Percentiles rank a stretch among this genome's conserved stretches.
phyloP scores from a whole-genome alignment of 2,113 vertebrate genomes.

The Solenodon paradoxus region DNA sequence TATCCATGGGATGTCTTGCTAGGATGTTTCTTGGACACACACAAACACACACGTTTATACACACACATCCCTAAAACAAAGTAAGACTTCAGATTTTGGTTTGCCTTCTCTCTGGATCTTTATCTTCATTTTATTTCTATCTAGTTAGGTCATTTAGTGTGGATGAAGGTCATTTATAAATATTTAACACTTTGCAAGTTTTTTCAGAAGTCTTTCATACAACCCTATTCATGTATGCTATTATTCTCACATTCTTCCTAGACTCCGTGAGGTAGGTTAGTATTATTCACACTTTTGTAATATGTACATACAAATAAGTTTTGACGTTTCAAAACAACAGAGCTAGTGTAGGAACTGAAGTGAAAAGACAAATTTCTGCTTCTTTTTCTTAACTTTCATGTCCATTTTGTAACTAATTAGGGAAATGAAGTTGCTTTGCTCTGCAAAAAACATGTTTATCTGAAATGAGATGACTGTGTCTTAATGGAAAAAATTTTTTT shows the following conservation, averaged over 20 bases:
- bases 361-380: background rate
- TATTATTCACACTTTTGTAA: background rate
- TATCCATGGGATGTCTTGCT: background rate
- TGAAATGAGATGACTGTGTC: background rate
- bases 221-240: background rate
- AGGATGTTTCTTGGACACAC: background rate
- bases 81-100: background rate
- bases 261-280: background rate
- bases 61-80: background rate
- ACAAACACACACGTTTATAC: background rate
- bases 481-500: background rate
- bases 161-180: background rate
- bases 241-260: background rate
- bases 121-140: background rate
- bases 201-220: no score
- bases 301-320: background rate
- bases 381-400: background rate
- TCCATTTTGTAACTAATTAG: background rate
- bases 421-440: background rate
- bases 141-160: background rate
- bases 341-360: background rate
- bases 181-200: background rate
- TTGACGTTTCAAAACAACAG: background rate
- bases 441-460: background rate
- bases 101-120: background rate